phyloP scores from a whole-genome alignment of 2,113 vertebrate genomes.

The Columbina picui region DNA sequence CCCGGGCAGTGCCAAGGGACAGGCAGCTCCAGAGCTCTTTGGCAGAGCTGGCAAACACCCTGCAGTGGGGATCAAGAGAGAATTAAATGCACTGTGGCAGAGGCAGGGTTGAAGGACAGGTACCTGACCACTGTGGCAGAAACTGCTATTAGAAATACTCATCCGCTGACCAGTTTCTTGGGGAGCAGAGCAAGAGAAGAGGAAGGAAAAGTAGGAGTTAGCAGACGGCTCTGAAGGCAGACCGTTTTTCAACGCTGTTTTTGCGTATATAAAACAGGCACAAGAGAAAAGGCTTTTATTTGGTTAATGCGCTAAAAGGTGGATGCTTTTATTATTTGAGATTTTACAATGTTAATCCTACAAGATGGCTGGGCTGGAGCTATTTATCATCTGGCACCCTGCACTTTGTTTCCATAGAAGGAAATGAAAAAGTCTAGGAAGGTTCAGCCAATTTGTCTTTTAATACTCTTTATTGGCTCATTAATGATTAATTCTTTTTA shows the following conservation, averaged over 20 bases:
- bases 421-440: slow-evolving; percentile 52
- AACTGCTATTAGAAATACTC: background rate
- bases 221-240: background rate
- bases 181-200: background rate
- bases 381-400: slow-evolving; percentile 39
- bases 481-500: slow-evolving; percentile 73
- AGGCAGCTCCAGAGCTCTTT: background rate
- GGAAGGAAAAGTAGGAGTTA: background rate
- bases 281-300: background rate
- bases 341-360: slow-evolving; percentile 21
- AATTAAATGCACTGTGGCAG: background rate
- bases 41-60: background rate
- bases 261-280: background rate
- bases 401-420: slow-evolving; percentile 44
- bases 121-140: background rate
- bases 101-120: background rate
- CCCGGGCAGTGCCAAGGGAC: background rate
- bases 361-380: slow-evolving; percentile 1
- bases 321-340: background rate
- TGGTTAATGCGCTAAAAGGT: background rate
- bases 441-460: slow-evolving; percentile 71
- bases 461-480: slow-evolving; percentile 70
- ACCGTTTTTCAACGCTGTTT: background rate
- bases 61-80: background rate
- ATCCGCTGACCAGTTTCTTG: background rate